phyloP scores from a whole-genome alignment of 2,888 invertebrate genomes.

The Drosophila nr. perissopoda region DNA sequence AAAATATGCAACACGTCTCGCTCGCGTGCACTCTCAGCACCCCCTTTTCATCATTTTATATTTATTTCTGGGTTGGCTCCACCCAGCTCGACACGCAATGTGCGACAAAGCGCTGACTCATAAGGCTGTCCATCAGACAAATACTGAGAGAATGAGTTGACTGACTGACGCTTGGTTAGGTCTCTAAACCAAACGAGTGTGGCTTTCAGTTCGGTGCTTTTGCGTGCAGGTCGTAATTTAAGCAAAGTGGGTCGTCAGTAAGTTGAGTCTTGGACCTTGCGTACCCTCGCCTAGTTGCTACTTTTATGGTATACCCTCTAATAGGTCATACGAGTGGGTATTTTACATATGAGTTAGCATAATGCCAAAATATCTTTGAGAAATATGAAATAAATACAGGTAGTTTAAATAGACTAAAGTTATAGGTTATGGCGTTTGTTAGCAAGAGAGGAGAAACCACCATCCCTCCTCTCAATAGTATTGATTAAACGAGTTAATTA shows the following conservation, averaged over 20 bases:
- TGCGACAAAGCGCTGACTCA: conserved; percentile 64
- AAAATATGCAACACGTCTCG: conserved; percentile 60
- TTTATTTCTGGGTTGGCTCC: conserved; percentile 30
- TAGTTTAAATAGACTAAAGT: too few relatives aligned
- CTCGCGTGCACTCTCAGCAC: conserved; percentile 8
- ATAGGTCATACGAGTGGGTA: neutral
- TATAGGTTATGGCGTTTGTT: neutral
- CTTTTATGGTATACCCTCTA: conserved; percentile 27
- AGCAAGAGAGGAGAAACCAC: neutral
- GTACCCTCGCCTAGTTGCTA: conserved; percentile 47
- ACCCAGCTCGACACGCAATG: conserved; percentile 65
- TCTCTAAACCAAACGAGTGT: conserved; percentile 33
- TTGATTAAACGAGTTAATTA: neutral
- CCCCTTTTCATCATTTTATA: conserved; percentile 2
- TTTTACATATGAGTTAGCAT: neutral
- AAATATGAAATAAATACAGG: neutral
- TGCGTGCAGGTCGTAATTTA: conserved; percentile 82
- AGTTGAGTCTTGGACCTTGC: conserved; percentile 44
- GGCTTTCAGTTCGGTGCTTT: conserved; percentile 62
- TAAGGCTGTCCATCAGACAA: conserved; percentile 55
- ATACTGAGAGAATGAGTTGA: conserved; percentile 40
- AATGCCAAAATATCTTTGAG: neutral
- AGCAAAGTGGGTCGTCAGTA: conserved; percentile 79
- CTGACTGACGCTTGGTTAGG: conserved; percentile 45
- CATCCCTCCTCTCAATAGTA: neutral